Evolutionary conservation across 2,113 vertebrate species (phyloP), one percentile per base, ranked within the genome.

Genomic region (Neolamprologus sp.): DNA sequence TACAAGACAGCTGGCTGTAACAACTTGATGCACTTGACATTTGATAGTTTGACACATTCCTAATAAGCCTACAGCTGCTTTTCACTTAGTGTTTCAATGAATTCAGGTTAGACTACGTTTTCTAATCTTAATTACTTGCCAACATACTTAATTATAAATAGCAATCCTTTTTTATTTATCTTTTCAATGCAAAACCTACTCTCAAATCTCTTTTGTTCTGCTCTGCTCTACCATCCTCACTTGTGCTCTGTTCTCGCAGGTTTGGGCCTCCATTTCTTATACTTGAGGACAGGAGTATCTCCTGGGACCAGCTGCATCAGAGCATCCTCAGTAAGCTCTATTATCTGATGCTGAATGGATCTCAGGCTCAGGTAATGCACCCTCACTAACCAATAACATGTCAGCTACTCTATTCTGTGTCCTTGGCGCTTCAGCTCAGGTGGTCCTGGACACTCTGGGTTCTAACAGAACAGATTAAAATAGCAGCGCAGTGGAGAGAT

Each of bases 241-340:
- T 73, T 73, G 40, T 28, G 40, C 68, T 73, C 26, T 78, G 17
- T 45, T 33, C 54, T 26, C 8, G 84, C 95, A 99, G 98, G 92
- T 99, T 99, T 2, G 98, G 98, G 7, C 98, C 98, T 0, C 98
- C 98, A 0, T 97, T 99, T 83, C 89, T 98, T 91, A 93, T 98
- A 87, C 87, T 91, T 28, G 98, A 98, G 92, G 98, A 98, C 91
- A 96, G 97, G 80, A 91, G 91, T 5, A 13, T 97, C 78, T 98
- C 98, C 28, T 99, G 98, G 98, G 96, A 96, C 33, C 97, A 98
- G 94, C 96, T 99, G 9, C 97, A 97, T 92, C 97, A 97, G 89
- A 95, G 96, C 88, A 95, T 99, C 92, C 96, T 99, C 90, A 97
- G 94, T 91, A 97, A 97, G 87, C 95, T 98, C 88, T 96, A 93